Conservation (phyloP, 2,888 invertebrate genomes). For the Dolichomitus sp. region DNA sequence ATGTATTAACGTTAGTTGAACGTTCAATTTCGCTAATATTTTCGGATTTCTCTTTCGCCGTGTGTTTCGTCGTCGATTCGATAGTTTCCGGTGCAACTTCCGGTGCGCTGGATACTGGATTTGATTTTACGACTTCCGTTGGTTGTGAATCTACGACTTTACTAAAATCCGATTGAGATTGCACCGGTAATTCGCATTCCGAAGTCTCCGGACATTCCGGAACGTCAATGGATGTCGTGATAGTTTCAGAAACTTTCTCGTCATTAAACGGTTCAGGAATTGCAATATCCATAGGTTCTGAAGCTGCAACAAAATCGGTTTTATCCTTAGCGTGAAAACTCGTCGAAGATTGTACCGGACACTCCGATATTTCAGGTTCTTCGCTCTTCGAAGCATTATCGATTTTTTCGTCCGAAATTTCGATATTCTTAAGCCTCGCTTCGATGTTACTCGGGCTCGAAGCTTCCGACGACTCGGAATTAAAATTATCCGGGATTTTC, state of each 20-base stretch:
- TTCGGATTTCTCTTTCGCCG: background rate
- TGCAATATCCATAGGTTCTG: constrained; percentile 19
- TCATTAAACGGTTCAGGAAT: background rate
- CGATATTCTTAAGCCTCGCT: constrained; percentile 40
- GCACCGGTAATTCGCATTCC: constrained; percentile 1
- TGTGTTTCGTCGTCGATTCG: constrained; percentile 5
- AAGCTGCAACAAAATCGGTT: background rate
- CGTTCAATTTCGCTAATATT: constrained; percentile 28
- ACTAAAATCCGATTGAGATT: constrained; percentile 6
- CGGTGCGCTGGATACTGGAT: background rate
- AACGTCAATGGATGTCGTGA: constrained; percentile 25
- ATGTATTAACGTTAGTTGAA: background rate
- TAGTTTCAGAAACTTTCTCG: constrained; percentile 6
- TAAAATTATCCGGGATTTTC: constrained; percentile 57
- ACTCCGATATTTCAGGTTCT: constrained; percentile 14
- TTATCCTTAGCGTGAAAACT: constrained; percentile 15
- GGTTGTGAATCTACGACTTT: constrained; percentile 2
- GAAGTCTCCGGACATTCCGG: constrained; percentile 13
- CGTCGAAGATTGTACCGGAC: constrained; percentile 44
- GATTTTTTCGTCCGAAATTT: constrained; percentile 38
- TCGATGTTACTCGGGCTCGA: constrained; percentile 39
- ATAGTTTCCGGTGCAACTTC: constrained; percentile 1
- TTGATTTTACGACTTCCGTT: background rate
- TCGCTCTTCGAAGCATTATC: constrained; percentile 35
- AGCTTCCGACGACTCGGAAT: constrained; percentile 49